A percentile compares a stretch with the other conserved stretches of the same genome.
Evolutionary conservation across 1,140 invertebrate species (phyloP).

Genomic region (Metopolophium dirhodum): DNA sequence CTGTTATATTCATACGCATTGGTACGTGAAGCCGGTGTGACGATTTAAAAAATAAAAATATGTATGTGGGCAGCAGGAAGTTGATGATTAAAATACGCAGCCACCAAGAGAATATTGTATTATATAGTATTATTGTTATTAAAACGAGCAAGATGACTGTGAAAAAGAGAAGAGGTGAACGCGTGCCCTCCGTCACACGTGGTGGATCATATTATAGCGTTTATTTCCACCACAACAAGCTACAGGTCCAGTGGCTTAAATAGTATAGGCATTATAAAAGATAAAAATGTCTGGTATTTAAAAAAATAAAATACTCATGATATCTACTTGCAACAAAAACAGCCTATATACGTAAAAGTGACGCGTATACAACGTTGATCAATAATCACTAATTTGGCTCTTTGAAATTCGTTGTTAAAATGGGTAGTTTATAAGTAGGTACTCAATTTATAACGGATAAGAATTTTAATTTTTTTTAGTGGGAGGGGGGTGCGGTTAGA

Average conservation of each 20-base stretch:
- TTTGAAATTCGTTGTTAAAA: neutral
- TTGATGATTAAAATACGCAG: slow-evolving; percentile 52
- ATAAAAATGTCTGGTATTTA: neutral
- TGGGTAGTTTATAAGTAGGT: neutral
- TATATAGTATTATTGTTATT: slow-evolving; percentile 47
- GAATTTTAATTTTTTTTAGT: neutral
- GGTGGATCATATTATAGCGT: neutral
- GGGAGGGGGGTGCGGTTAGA: neutral
- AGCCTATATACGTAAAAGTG: neutral
- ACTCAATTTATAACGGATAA: neutral
- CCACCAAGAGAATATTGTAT: slow-evolving; percentile 52
- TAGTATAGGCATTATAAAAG: neutral
- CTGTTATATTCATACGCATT: slow-evolving; percentile 44
- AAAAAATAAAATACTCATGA: neutral
- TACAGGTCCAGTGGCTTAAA: neutral
- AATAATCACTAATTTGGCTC: neutral
- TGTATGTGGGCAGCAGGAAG: slow-evolving; percentile 49
- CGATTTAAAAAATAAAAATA: slow-evolving; percentile 48
- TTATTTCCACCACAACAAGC: slow-evolving; percentile 45
- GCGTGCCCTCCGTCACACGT: slow-evolving; percentile 56
- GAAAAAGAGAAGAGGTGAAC: slow-evolving; percentile 38
- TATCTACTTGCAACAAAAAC: neutral
- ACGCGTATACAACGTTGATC: neutral
- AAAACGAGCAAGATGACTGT: slow-evolving; percentile 23
- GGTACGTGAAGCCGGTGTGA: slow-evolving; percentile 55